Evolutionary conservation across 2,797 vertebrate species (phyloP), one percentile per base, ranked within the genome.

Genomic region (Tapirus indicus): DNA sequence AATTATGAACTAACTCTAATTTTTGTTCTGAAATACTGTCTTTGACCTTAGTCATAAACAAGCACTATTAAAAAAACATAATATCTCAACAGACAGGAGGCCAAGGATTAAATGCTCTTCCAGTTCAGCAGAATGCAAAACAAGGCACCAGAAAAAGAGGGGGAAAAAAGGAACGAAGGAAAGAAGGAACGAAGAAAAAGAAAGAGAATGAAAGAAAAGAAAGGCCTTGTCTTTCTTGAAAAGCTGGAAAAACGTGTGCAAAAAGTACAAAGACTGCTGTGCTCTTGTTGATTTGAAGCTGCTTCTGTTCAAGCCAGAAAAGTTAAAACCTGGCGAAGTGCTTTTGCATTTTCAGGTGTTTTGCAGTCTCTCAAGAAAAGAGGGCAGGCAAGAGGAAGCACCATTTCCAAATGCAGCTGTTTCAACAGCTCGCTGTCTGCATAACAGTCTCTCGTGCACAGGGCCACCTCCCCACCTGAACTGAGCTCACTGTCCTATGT

Each of bases 11-110:
- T 98, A 98, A 99, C 97, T 98, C 98, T 98, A 98, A 99, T 98
- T 99, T 99, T 99, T 99, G 98, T 98, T 98, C 98, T 98, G 98
- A 99, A 99, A 99, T 98, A 98, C 98, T 98, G 98, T 98, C 98
- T 99, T 98, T 99, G 99, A 99, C 99, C 98, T 98, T 98, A 99
- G 98, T 97, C 98, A 98, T 99, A 99, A 99, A 99, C 98, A 99
- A 99, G 98, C 98, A 99, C 98, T 98, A 98, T 99, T 99, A 98
- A 99, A 99, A 99, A 99, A 98, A 98, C 98, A 98, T 98, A 98
- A 95, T 98, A 98, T 98, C 98, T 98, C 98, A 98, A 97, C 98
- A 99, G 98, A 99, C 98, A 98, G 98, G 98, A 99, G 98, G 98
- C 98, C 98, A 99, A 98, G 97, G 98, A 98, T 98, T 98, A 99